These are phyloP conservation scores for Channa maculata DNA, from an alignment of 2,113 vertebrate species.

Conservation along the genomic window DNA sequence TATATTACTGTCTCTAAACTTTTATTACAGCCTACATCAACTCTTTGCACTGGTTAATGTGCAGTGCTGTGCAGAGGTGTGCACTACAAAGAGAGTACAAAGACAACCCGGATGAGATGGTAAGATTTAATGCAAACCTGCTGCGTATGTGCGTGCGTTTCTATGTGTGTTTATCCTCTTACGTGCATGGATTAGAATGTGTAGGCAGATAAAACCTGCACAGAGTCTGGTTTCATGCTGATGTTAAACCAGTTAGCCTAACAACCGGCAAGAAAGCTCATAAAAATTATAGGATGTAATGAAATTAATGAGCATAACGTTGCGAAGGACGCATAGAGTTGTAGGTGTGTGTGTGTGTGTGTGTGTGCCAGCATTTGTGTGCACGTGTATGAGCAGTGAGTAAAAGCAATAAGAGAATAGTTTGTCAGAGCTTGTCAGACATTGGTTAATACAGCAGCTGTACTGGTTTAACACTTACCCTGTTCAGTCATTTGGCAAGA, in stretches of 20 bases:
- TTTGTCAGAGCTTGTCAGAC: too few relatives aligned
- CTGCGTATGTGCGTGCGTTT: conserved; percentile 25
- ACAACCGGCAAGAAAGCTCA: conserved; percentile 52
- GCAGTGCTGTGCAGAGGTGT: conserved; percentile 3
- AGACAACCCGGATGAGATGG: conserved; percentile 35
- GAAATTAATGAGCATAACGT: conserved; percentile 71
- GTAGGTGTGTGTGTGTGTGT: not conserved
- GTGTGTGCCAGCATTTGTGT: not conserved
- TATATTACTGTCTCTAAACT: conserved; percentile 36
- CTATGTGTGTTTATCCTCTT: conserved; percentile 2
- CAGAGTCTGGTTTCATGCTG: conserved; percentile 18
- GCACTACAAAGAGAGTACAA: conserved; percentile 35
- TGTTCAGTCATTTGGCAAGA: too few relatives aligned
- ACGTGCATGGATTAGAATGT: not conserved
- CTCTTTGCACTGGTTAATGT: conserved; percentile 22
- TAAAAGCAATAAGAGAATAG: too few relatives aligned
- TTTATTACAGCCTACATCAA: conserved; percentile 58
- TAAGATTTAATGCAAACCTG: conserved; percentile 31
- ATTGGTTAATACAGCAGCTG: too few relatives aligned
- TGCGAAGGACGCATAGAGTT: conserved; percentile 39
- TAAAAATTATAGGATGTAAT: conserved; percentile 69
- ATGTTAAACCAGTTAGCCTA: conserved; percentile 62
- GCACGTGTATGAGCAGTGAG: too few relatives aligned
- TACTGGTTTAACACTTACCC: too few relatives aligned
- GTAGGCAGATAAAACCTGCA: not conserved